Conservation (phyloP, 2,113 vertebrate genomes). For the Hyperopisus bebe region DNA sequence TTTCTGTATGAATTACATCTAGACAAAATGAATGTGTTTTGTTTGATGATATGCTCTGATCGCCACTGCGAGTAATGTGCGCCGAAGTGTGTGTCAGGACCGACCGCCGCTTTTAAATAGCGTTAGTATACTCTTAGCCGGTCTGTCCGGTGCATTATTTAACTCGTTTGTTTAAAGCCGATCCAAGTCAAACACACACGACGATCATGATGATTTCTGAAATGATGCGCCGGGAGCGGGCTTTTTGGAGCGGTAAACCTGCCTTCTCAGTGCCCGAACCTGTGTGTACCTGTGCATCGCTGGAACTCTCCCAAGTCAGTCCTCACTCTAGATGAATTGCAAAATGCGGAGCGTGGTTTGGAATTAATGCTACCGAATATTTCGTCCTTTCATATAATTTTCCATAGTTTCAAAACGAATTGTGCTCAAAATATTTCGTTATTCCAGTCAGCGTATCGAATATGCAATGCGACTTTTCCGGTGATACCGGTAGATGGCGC, state of each 20-base stretch:
- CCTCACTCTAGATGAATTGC: neutral
- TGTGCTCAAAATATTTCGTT: neutral
- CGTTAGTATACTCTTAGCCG: neutral
- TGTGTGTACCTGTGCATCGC: neutral
- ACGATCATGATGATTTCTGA: neutral
- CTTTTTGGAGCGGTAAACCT: neutral
- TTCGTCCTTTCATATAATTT: neutral
- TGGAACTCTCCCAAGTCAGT: neutral
- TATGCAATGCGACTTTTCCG: neutral
- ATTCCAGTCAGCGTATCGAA: neutral
- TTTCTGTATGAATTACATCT: neutral
- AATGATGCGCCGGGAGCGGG: neutral
- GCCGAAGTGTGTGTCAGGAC: neutral
- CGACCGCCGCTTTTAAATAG: neutral
- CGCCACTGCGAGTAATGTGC: neutral
- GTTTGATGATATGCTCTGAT: neutral
- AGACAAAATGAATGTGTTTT: neutral
- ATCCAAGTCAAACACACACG: neutral
- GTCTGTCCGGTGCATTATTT: neutral
- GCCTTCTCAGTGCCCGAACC: neutral
- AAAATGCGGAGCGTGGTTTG: neutral
- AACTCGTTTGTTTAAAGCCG: neutral
- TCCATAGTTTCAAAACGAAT: neutral
- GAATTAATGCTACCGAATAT: neutral
- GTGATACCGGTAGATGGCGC: slow-evolving; percentile 45